Base-by-base conservation (phyloP, 2,888 invertebrate genomes). In the Helobdella robusta region DNA sequence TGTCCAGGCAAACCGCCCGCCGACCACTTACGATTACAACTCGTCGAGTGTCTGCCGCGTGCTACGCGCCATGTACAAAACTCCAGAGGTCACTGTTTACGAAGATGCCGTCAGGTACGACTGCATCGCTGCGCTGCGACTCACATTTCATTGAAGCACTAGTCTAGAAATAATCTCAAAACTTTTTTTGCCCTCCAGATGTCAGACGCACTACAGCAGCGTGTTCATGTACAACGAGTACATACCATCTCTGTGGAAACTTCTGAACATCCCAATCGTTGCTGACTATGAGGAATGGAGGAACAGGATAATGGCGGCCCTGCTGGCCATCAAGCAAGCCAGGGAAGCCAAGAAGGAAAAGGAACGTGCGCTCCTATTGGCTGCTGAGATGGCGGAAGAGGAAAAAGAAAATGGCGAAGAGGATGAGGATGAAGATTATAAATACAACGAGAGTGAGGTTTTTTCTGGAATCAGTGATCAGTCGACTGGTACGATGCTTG, bases 121-220 rank as follows among this genome's bases (percentile, higher is more conserved):
- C 20, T 50, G 6, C 6, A 11, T 50, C 50, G n/a, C 8, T n/a
- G 6, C 8, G 5, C 20, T 50, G 8, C 46, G 4, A 4, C 5
- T 1, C 40, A 1, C 23, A n/a, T 25, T 25, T 23, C 28, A 40
- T 3, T 40, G 6, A 11, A 25, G 56, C 25, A 30, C 32, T 56
- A 6, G 18, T 4, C 11, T 18, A 15, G 8, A 56, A n/a, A 11
- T 25, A 1, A 2, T 15, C 25, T 23, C 25, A 2, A 5, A 28
- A 15, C 5, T 2, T 4, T 15, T 15, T 40, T 6, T n/a, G 20
- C 8, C 50, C 20, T 6, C 8, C 54, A 62, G 62, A 50, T 62
- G 62, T n/a, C 62, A 62, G 34, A 23, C 46, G 30, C 48, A 62
- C 25, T 62, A 62, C 34, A 62, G 28, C 23, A 62, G 62, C 34